These are phyloP conservation scores for Brachionus angularis DNA, from an alignment of 1,140 invertebrate genomes.

Conservation along the genomic window DNA sequence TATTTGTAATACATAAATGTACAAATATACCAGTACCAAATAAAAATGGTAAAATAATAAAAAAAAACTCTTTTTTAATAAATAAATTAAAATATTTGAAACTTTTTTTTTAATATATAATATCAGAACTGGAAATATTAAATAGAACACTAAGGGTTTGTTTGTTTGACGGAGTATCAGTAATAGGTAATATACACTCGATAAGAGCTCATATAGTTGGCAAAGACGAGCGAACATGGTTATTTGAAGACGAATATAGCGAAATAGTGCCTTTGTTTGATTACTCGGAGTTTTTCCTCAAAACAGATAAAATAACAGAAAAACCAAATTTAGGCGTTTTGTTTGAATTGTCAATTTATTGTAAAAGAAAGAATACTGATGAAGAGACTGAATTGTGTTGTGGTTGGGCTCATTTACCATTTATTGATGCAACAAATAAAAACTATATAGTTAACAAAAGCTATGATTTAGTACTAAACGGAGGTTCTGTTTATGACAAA, in stretches of 20 bases:
- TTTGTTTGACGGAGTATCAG: constrained; percentile 21
- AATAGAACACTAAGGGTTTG: constrained; percentile 10
- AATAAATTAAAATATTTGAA: background rate
- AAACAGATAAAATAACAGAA: background rate
- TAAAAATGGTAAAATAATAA: background rate
- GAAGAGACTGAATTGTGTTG: constrained; percentile 42
- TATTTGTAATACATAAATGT: constrained; percentile 16
- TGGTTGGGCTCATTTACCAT: constrained; percentile 40
- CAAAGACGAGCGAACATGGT: constrained; percentile 31
- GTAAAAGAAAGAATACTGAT: constrained; percentile 12
- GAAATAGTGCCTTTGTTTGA: constrained; percentile 10
- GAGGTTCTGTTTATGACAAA: constrained; percentile 35
- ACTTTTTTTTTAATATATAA: too few species aligned
- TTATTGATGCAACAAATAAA: background rate
- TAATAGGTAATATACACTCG: constrained; percentile 11
- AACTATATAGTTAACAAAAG: constrained; percentile 16
- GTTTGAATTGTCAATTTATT: constrained; percentile 32
- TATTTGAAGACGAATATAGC: constrained; percentile 26
- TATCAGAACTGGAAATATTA: constrained; percentile 16
- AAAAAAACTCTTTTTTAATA: background rate
- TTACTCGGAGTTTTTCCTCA: constrained; percentile 38
- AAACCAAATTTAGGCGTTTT: constrained; percentile 29
- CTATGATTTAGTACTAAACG: constrained; percentile 33
- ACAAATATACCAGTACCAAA: constrained; percentile 31
- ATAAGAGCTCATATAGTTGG: constrained; percentile 28